Conservation (phyloP, 2,113 vertebrate genomes). For the Cygnus buccinator region DNA sequence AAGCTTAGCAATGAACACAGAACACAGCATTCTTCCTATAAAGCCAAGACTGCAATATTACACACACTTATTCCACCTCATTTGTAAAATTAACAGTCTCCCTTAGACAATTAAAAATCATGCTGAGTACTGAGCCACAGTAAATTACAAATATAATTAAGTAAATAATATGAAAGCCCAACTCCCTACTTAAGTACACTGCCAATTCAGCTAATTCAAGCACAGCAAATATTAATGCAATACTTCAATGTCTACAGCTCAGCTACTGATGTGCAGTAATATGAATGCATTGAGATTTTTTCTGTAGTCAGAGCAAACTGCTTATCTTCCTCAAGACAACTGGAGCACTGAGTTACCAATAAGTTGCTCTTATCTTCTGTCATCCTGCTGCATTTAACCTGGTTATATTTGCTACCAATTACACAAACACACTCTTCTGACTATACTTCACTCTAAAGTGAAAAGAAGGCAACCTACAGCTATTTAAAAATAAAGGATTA, state of each 20-base stretch:
- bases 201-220: slow-evolving; percentile 40
- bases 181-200: slow-evolving; percentile 19
- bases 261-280: slow-evolving; percentile 8
- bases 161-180: slow-evolving; percentile 56
- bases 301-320: not conserved
- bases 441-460: not conserved
- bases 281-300: slow-evolving; percentile 39
- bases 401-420: slow-evolving; percentile 16
- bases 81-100: slow-evolving; percentile 52
- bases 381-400: slow-evolving; percentile 5
- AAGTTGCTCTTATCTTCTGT: not conserved
- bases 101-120: slow-evolving; percentile 61
- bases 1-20: not conserved
- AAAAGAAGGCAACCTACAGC: slow-evolving; percentile 11
- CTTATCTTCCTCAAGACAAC: slow-evolving; percentile 41
- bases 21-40: not conserved
- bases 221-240: slow-evolving; percentile 60
- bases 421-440: not conserved
- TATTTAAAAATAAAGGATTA: not conserved
- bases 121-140: slow-evolving; percentile 27
- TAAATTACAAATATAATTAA: slow-evolving; percentile 64
- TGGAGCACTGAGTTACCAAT: slow-evolving; percentile 18
- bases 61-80: not conserved
- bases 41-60: not conserved
- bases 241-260: slow-evolving; percentile 50